Conservation (phyloP, 2,113 vertebrate species). For the Mormyrus iriodes region DNA sequence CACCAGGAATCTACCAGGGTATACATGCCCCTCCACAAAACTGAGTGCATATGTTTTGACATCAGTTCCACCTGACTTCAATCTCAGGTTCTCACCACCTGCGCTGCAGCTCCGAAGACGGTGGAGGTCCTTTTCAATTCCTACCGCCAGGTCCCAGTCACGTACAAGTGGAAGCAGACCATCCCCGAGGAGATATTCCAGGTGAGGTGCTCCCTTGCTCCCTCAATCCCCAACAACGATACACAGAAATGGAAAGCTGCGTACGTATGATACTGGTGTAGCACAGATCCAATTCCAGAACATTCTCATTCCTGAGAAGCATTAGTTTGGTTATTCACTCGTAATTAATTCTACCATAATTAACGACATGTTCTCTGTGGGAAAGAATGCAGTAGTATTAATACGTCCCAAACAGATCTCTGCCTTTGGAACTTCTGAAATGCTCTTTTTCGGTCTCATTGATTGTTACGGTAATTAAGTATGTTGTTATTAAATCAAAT, state of each 20-base stretch:
- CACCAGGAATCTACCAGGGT: background rate
- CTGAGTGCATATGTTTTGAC: background rate
- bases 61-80: background rate
- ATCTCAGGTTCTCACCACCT: constrained; percentile 58
- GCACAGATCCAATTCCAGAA: background rate
- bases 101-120: constrained; percentile 35
- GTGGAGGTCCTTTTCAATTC: constrained; percentile 64
- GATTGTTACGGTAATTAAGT: constrained; percentile 45
- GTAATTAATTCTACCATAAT: constrained; percentile 40
- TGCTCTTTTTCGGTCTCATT: constrained; percentile 37
- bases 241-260: background rate
- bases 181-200: constrained; percentile 55
- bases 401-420: constrained; percentile 45
- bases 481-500: constrained; percentile 49
- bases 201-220: constrained; percentile 35
- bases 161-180: constrained; percentile 43
- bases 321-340: constrained; percentile 25
- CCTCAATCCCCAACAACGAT: background rate
- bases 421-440: constrained; percentile 36
- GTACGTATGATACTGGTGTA: background rate
- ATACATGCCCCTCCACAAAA: background rate
- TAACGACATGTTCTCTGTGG: constrained; percentile 10
- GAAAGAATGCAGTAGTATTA: constrained; percentile 33
- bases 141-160: constrained; percentile 50
- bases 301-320: constrained; percentile 18